These are phyloP conservation scores for Halcyon malimbica DNA, from an alignment of 2,113 vertebrate genomes.

Conservation along the genomic window DNA sequence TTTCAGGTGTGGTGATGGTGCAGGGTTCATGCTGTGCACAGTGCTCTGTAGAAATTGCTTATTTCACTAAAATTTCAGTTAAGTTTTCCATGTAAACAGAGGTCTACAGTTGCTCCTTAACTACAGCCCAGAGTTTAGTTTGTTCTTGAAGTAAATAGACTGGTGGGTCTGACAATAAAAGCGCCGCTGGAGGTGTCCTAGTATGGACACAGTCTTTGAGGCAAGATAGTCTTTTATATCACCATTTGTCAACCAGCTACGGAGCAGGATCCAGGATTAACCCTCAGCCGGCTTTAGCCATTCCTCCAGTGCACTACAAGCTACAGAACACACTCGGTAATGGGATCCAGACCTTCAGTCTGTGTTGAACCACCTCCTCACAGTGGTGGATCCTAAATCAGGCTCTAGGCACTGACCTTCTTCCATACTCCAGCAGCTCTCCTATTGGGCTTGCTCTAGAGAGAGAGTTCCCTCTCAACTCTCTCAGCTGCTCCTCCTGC, in stretches of 20 bases:
- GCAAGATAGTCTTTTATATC: not conserved
- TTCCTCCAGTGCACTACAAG: not conserved
- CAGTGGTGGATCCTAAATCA: not conserved
- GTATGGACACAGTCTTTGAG: not conserved
- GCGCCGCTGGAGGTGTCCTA: not conserved
- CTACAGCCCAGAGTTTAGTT: conserved; percentile 7
- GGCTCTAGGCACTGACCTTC: not conserved
- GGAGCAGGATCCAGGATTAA: conserved; percentile 29
- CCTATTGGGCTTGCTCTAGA: not conserved
- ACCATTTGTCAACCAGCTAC: not conserved
- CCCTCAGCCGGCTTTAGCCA: not conserved
- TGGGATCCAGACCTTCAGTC: not conserved
- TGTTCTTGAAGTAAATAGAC: conserved; percentile 2
- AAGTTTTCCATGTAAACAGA: not conserved
- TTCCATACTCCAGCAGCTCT: not conserved
- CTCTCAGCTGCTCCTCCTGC: not conserved
- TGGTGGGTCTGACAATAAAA: not conserved
- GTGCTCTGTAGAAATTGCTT: not conserved
- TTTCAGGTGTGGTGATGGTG: not conserved
- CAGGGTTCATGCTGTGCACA: not conserved
- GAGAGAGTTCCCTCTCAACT: not conserved
- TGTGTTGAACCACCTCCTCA: not conserved
- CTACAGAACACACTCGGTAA: not conserved
- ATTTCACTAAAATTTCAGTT: not conserved
- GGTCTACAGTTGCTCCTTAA: not conserved